Evolutionary conservation across 2,888 invertebrate species (phyloP).

Genomic region (Mactromeris polynyma): DNA sequence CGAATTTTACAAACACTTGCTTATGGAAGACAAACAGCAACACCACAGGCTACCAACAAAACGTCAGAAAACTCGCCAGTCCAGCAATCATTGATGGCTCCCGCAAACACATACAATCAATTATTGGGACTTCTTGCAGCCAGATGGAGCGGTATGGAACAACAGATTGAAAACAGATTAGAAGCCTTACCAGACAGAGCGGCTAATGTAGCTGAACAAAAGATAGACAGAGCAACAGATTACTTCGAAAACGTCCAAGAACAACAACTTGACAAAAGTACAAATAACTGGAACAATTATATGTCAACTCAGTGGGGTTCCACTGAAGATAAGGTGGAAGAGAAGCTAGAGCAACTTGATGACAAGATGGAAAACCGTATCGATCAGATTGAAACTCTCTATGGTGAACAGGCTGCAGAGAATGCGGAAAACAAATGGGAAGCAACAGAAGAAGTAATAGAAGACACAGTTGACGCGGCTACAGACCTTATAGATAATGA

Average conservation of each 20-base stretch:
- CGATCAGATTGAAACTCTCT: constrained; percentile 9
- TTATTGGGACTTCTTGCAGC: not conserved
- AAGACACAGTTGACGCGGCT: not conserved
- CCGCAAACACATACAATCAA: not conserved
- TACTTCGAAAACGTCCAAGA: constrained; percentile 12
- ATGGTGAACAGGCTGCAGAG: constrained; percentile 27
- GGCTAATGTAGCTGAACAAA: not conserved
- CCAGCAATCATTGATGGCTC: not conserved
- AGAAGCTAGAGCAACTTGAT: not conserved
- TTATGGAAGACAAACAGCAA: not conserved
- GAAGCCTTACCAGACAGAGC: not conserved
- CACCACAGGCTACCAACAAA: not conserved
- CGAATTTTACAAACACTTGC: not conserved
- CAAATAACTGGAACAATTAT: not conserved
- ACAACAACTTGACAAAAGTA: not conserved
- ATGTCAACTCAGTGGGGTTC: not conserved
- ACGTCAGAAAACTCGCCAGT: not conserved
- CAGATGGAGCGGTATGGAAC: constrained; percentile 24
- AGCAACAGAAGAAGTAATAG: not conserved
- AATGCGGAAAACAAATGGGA: constrained; percentile 11
- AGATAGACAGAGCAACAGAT: not conserved
- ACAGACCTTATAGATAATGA: not conserved
- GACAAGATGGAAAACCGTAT: not conserved
- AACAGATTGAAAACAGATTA: constrained; percentile 19
- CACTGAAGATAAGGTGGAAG: not conserved